Evolutionary conservation across 2,113 vertebrate genomes (phyloP), one percentile per base, ranked within the genome.

Genomic region (Coreoperca whiteheadi): DNA sequence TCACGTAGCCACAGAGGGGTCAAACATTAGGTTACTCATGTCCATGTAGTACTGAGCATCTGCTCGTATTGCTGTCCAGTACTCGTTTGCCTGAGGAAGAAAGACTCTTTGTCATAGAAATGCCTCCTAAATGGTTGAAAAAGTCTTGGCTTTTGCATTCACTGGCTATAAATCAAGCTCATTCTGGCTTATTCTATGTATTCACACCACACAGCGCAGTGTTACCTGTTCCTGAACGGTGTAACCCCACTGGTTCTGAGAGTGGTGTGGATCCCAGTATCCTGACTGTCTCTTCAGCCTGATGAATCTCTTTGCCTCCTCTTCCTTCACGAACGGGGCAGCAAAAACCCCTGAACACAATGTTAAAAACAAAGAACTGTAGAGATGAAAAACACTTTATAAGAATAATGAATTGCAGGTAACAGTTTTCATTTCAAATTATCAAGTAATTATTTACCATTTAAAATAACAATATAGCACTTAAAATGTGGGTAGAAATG

Each of bases 31-130:
- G 84, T 83, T 66, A 16, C 89, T 60, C 90, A 95, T 93, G 87
- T 95, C 94, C 87, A 95, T 93, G 82, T 94, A 94, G 83, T 92
- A 94, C 82, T 95, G 94, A 48, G 89, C 89, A 39, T 92, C 73
- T 53, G 92, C 83, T 46, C 92, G 84, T 21, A 95, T 16, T 5
- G 86, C 81, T 9, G 92, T 94, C 90, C 89, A 95, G 73, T 95
- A 93, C 75, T 95, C 93, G 59, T 90, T 95, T 9, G 63, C 93
- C 95, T 95, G 72, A 56, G n/a, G n/a, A 53, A 39, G 11, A 86
- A 32, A 83, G 4, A 59, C 2, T 1, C 2, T 20, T 50, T 54
- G n/a, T 66, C 10, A 43, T 4, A 30, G 11, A 59, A 65, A 34
- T 6, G 16, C 28, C 15, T 56, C 6, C 46, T 61, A 32, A 21